Evolutionary conservation across 2,113 vertebrate genomes (phyloP), one percentile per base, ranked within the genome.

Genomic region (Mastomys coucha): DNA sequence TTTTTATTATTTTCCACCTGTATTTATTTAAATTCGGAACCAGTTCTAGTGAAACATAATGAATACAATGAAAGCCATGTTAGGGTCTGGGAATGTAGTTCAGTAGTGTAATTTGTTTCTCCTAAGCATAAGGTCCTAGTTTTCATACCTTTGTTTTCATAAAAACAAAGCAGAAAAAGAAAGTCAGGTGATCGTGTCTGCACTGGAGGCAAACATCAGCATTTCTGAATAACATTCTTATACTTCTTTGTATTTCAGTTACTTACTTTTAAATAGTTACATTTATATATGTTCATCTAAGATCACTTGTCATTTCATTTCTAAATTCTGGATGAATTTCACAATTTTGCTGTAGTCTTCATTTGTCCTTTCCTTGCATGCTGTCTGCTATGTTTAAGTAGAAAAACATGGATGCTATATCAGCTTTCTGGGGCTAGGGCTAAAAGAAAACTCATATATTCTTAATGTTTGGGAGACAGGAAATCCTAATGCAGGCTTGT

Each of bases 261-360:
- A 45, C 14, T 65, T 91, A 89, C 69, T 63, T 78, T 86, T 26
- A 67, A 96, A 78, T 92, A 56, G 65, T 24, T 53, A 36, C 85
- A 33, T 19, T 7, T 45, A 31, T 36, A 70, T 12, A 65, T 67
- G 36, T 36, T 92, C 51, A 72, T 65, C 19, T 76, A 49, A 90
- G 81, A 69, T 69, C 0, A 12, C 14, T 67, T 76, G 53, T 0
- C 33, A 53, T 58, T 93, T 80, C 49, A 65, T 90, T 92, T 81
- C 60, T 51, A 92, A 63, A 82, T 82, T 58, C 10, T 63, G 1
- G 9, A 7, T 75, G 80, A 78, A 78, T 42, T 67, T 78, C 8
- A 60, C 65, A 56, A 14, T 56, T 88, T 91, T 42, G 11, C 63
- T 33, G 0, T 72, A 24, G 45, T 84, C 49, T 82, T 19, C 12